phyloP scores from a whole-genome alignment of 2,113 vertebrate species.

The Sinocyclocheilus maitianheensis region DNA sequence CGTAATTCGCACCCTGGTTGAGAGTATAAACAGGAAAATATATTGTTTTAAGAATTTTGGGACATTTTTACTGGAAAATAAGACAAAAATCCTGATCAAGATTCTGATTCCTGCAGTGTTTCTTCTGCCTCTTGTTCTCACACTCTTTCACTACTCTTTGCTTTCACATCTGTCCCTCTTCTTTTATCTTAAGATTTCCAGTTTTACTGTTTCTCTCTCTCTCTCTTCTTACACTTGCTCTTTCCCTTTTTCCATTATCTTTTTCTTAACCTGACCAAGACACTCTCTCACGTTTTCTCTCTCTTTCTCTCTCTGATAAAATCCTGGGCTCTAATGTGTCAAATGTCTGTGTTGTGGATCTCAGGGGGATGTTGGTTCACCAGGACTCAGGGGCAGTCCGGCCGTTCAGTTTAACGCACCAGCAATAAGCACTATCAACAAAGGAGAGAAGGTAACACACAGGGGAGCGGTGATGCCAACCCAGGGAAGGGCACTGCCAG shows the following conservation, averaged over 20 bases:
- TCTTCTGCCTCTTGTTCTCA: neutral
- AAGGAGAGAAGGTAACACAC: constrained; percentile 81
- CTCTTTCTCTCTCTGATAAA: constrained; percentile 3
- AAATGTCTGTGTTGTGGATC: constrained; percentile 67
- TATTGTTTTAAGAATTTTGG: neutral
- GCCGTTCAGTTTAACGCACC: constrained; percentile 65
- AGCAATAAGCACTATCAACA: constrained; percentile 76
- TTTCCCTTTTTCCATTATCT: constrained; percentile 4
- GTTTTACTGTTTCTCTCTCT: neutral
- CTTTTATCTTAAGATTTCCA: neutral
- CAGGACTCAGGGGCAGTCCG: constrained; percentile 73
- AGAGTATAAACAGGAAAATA: neutral
- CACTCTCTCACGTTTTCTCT: neutral
- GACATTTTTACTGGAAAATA: constrained; percentile 4
- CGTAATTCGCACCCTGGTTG: too few relatives aligned
- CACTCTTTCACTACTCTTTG: neutral
- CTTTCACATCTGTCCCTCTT: neutral
- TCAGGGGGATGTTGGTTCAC: constrained; percentile 77
- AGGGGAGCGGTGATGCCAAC: constrained; percentile 56
- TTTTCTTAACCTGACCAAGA: neutral
- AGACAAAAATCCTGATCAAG: too few relatives aligned
- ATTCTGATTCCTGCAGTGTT: neutral
- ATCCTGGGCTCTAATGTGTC: constrained; percentile 44
- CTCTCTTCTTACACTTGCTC: neutral
- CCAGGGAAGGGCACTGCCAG: constrained; percentile 38